Percentiles rank a stretch among this genome's conserved stretches.
Conservation (phyloP, 23 tunicate species). For the Ascidia mentula region DNA sequence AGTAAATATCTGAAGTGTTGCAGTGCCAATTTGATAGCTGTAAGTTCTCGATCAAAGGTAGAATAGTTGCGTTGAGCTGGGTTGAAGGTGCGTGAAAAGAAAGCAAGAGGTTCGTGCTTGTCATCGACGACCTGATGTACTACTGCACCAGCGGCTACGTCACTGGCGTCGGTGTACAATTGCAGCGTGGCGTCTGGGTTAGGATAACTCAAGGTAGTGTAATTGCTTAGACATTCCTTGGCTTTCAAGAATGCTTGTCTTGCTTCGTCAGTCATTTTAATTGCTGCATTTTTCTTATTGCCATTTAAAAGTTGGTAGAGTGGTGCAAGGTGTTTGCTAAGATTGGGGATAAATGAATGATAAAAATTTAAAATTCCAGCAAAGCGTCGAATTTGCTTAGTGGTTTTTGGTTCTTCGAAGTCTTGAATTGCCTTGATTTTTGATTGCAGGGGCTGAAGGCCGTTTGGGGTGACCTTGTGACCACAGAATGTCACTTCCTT, state of each 20-base stretch:
- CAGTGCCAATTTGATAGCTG: neutral
- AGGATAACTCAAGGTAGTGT: neutral
- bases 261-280: neutral
- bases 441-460: neutral
- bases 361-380: neutral
- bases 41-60: neutral
- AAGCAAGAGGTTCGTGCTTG: neutral
- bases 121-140: neutral
- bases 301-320: neutral
- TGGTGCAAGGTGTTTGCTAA: neutral
- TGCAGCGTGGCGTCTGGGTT: neutral
- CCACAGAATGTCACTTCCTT: neutral
- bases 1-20: neutral
- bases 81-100: neutral
- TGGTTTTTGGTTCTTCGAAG: slow-evolving; percentile 3
- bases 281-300: neutral
- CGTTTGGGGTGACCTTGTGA: neutral
- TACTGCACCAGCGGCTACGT: neutral
- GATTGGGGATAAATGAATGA: neutral
- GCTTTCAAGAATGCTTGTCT: slow-evolving; percentile 8
- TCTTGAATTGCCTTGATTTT: slow-evolving; percentile 2
- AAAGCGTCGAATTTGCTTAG: slow-evolving; percentile 5
- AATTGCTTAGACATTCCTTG: neutral
- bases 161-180: neutral
- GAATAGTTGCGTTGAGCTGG: neutral